Conservation (phyloP, 2,888 invertebrate genomes). For the Drosophila birchii region DNA sequence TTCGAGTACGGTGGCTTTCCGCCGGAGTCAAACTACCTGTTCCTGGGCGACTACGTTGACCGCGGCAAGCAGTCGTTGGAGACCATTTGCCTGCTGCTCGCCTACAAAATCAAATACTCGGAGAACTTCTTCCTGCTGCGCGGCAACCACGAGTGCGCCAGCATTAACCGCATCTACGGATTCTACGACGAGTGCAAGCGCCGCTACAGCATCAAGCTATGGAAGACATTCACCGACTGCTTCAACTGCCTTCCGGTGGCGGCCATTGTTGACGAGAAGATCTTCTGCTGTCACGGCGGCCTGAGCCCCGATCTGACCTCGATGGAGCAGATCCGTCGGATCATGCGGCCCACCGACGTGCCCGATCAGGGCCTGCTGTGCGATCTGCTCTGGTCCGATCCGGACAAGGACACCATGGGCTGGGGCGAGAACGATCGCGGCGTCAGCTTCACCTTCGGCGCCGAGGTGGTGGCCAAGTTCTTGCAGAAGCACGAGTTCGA, state of each 20-base stretch:
- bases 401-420: conserved; percentile 98
- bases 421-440: conserved; percentile 99
- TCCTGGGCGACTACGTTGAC: conserved; percentile 99
- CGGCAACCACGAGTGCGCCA: conserved; percentile 99
- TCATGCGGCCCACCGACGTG: conserved; percentile 99
- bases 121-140: conserved; percentile 99
- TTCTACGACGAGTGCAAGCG: conserved; percentile 99
- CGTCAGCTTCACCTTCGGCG: conserved; percentile 99
- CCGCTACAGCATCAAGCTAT: conserved; percentile 98
- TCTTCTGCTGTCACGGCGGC: conserved; percentile 93
- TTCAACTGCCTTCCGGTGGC: conserved; percentile 99
- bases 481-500: conserved; percentile 99
- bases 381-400: conserved; percentile 99
- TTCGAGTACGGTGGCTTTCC: conserved; percentile 99
- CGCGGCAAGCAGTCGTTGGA: conserved; percentile 99
- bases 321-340: conserved; percentile 99
- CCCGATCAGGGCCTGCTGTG: conserved; percentile 98
- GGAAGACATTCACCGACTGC: conserved; percentile 99
- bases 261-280: conserved; percentile 93
- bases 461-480: conserved; percentile 99
- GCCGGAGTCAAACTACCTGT: conserved; percentile 99
- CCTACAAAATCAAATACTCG: conserved; percentile 99
- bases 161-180: conserved; percentile 99
- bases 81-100: conserved; percentile 98
- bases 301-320: conserved; percentile 96